Evolutionary conservation across 2,888 invertebrate genomes (phyloP).

Genomic region (Sinodicranocentrus sp.): DNA sequence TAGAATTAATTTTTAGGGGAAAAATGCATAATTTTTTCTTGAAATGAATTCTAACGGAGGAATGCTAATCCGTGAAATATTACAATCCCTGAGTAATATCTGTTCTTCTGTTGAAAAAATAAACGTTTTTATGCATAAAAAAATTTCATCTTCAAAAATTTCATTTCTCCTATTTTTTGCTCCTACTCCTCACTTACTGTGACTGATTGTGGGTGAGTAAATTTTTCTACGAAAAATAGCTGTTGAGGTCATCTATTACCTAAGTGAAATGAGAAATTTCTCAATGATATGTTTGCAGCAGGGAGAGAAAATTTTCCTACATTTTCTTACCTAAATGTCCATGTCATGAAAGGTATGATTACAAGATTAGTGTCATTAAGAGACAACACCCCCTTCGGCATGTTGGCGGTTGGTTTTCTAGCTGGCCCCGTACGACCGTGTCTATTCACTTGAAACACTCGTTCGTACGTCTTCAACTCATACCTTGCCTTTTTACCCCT

Average conservation of each 20-base stretch:
- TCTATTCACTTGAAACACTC: not conserved
- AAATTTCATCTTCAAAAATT: not conserved
- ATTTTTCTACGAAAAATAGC: conserved; percentile 12
- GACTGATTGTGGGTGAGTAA: not conserved
- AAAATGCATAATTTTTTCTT: not conserved
- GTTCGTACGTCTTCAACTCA: not conserved
- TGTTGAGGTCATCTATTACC: conserved; percentile 56
- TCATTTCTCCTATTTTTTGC: not conserved
- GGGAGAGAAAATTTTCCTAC: conserved; percentile 38
- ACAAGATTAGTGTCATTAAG: conserved; percentile 76
- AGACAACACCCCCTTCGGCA: conserved; percentile 70
- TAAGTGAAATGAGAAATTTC: conserved; percentile 67
- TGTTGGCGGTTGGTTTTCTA: conserved; percentile 56
- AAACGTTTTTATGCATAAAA: too few relatives aligned
- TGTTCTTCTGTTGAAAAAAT: not conserved
- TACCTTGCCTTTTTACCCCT: conserved; percentile 23
- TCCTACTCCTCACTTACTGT: not conserved
- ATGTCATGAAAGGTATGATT: conserved; percentile 73
- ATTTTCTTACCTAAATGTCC: conserved; percentile 69
- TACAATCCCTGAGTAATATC: not conserved
- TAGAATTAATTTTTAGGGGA: not conserved
- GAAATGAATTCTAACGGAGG: not conserved
- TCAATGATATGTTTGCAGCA: conserved; percentile 54
- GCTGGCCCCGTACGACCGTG: conserved; percentile 32
- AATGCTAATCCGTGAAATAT: not conserved